phyloP scores from a whole-genome alignment of 2,797 vertebrate species.

The Sebastiscus albofasciatus region DNA sequence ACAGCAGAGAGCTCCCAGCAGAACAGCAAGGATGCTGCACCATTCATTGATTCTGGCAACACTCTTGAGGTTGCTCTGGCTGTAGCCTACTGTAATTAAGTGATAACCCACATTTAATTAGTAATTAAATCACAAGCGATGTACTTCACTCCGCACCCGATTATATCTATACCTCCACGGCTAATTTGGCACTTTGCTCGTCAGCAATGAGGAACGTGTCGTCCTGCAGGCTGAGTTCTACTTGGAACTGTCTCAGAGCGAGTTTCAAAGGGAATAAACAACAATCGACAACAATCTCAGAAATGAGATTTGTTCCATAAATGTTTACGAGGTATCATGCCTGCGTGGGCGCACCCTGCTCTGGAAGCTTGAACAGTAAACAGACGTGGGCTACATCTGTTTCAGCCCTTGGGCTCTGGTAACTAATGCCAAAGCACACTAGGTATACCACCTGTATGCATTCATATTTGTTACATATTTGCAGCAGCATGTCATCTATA shows the following conservation, averaged over 20 bases:
- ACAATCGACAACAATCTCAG: constrained; percentile 2
- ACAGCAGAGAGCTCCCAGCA: constrained; percentile 50
- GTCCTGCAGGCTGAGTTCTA: constrained; percentile 19
- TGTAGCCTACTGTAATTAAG: constrained; percentile 62
- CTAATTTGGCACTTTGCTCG: constrained; percentile 55
- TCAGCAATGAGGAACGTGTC: constrained; percentile 10
- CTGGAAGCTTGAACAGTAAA: constrained; percentile 33
- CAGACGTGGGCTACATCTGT: constrained; percentile 16
- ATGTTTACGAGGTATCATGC: constrained; percentile 40
- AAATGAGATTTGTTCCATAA: constrained; percentile 26
- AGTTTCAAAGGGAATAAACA: constrained; percentile 22
- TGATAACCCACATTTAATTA: constrained; percentile 75
- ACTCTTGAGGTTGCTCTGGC: constrained; percentile 51
- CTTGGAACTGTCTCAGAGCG: neutral
- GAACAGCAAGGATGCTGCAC: constrained; percentile 47
- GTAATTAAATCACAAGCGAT: constrained; percentile 67
- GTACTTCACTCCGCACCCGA: constrained; percentile 46
- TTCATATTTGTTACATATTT: neutral
- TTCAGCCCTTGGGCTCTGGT: constrained; percentile 13
- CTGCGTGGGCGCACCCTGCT: constrained; percentile 23
- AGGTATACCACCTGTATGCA: neutral
- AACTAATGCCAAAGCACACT: constrained; percentile 22
- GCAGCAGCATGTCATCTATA: neutral
- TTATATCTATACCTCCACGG: constrained; percentile 56
- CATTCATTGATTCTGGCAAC: constrained; percentile 70